Conservation (phyloP, 1,140 invertebrate species). For the Formica selysi region DNA sequence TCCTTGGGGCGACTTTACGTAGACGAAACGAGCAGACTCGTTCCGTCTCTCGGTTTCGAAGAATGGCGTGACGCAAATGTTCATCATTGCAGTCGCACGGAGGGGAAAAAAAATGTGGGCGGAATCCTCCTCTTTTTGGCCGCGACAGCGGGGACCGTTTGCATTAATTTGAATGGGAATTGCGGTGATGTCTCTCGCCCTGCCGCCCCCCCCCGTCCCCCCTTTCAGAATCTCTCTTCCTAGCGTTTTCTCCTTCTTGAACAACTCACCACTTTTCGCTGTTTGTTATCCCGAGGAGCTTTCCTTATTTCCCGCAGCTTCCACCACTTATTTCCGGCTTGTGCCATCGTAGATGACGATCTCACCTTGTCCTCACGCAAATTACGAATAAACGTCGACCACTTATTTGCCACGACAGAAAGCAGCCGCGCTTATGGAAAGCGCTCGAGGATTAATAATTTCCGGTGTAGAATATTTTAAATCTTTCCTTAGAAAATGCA, state of each 20-base stretch:
- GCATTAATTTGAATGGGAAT: constrained; percentile 82
- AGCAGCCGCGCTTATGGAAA: constrained; percentile 3
- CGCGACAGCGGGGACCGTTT: constrained; percentile 72
- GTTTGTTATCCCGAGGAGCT: constrained; percentile 68
- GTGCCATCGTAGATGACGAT: constrained; percentile 49
- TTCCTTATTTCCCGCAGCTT: constrained; percentile 52
- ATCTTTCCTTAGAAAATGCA: constrained; percentile 28
- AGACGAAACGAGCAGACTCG: constrained; percentile 39
- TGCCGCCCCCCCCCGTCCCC: not conserved
- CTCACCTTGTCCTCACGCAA: constrained; percentile 50
- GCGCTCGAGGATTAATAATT: constrained; percentile 52
- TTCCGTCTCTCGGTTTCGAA: constrained; percentile 54
- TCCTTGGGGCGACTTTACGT: constrained; percentile 19
- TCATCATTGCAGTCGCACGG: constrained; percentile 66
- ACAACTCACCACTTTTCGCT: constrained; percentile 74
- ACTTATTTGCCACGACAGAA: constrained; percentile 29
- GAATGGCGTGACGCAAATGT: constrained; percentile 72
- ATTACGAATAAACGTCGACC: constrained; percentile 56
- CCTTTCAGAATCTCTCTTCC: constrained; percentile 8
- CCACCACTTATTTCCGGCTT: constrained; percentile 64
- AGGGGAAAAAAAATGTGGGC: constrained; percentile 71
- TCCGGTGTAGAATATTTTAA: constrained; percentile 51
- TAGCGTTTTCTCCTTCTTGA: constrained; percentile 45
- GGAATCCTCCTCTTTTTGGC: constrained; percentile 72
- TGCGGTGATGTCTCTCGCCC: constrained; percentile 65